These are phyloP conservation scores for Halocynthia roretzi DNA, from an alignment of 23 tunicate species.

Conservation along the genomic window DNA sequence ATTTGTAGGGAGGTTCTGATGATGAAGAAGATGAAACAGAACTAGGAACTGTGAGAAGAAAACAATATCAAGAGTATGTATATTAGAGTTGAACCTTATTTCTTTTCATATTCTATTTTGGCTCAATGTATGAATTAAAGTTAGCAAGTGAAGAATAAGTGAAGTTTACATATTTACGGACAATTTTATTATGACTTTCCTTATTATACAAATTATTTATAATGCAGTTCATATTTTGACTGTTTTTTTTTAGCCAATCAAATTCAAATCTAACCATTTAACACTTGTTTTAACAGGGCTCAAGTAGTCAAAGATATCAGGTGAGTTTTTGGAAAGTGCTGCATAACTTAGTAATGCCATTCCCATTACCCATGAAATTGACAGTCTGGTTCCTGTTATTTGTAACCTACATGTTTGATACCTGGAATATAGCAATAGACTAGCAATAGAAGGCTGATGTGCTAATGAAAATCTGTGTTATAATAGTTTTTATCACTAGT, in stretches of 20 bases:
- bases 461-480: too few species aligned
- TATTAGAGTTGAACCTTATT: not conserved
- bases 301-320: constrained; percentile 33
- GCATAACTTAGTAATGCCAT: too few species aligned
- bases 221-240: not conserved
- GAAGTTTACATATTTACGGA: too few species aligned
- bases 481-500: too few species aligned
- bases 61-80: constrained; percentile 84
- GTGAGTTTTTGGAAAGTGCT: constrained; percentile 1
- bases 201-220: not conserved
- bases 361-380: too few species aligned
- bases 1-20: constrained; percentile 81
- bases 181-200: not conserved
- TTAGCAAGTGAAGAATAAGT: too few species aligned
- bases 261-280: not conserved
- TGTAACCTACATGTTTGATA: too few species aligned
- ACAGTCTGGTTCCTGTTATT: too few species aligned
- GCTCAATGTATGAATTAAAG: too few species aligned
- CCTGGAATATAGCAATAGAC: too few species aligned
- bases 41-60: constrained; percentile 55
- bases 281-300: constrained; percentile 10
- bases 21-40: constrained; percentile 88
- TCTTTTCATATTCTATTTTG: not conserved
- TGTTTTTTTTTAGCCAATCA: not conserved
- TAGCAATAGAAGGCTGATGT: too few species aligned